Percentiles rank a stretch among this genome's conserved stretches.
These are phyloP conservation scores for Hycleus cichorii DNA, from an alignment of 1,140 invertebrate genomes.

Conservation along the genomic window DNA sequence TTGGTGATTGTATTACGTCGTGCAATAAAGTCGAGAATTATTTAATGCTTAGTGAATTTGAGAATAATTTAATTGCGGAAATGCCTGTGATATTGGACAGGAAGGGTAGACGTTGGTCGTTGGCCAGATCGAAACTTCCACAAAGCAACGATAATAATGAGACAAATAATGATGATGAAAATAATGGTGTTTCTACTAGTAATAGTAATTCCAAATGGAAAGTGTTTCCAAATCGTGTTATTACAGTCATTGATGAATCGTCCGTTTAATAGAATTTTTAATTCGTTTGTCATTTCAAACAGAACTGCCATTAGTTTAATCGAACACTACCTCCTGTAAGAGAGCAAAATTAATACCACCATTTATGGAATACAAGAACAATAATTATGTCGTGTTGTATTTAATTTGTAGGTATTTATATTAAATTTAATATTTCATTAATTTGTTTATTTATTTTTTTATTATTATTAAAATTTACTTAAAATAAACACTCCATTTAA, in stretches of 20 bases:
- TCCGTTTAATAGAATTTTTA: constrained; percentile 41
- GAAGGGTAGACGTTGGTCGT: constrained; percentile 61
- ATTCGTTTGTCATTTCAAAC: neutral
- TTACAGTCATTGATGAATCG: constrained; percentile 68
- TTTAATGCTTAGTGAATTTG: constrained; percentile 78
- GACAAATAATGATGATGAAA: neutral
- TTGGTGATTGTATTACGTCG: constrained; percentile 79
- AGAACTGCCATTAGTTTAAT: constrained; percentile 6
- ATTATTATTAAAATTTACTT: too few relatives aligned
- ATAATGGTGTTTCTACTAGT: neutral
- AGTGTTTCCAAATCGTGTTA: constrained; percentile 48
- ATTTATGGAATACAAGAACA: constrained; percentile 4
- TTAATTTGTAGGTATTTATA: constrained; percentile 17
- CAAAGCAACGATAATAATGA: constrained; percentile 27
- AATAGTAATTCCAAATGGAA: constrained; percentile 25
- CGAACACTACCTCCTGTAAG: constrained; percentile 11
- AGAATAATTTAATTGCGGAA: constrained; percentile 76
- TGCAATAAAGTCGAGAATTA: constrained; percentile 86
- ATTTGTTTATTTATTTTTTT: too few relatives aligned
- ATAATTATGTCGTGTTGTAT: constrained; percentile 7
- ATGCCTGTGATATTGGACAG: constrained; percentile 64
- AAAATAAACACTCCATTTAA: too few relatives aligned
- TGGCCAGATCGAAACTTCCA: constrained; percentile 42
- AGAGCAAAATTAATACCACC: neutral
- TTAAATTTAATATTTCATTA: constrained; percentile 2